Base-by-base conservation (phyloP, 2,113 vertebrate genomes). In the Pogona vitticeps region DNA sequence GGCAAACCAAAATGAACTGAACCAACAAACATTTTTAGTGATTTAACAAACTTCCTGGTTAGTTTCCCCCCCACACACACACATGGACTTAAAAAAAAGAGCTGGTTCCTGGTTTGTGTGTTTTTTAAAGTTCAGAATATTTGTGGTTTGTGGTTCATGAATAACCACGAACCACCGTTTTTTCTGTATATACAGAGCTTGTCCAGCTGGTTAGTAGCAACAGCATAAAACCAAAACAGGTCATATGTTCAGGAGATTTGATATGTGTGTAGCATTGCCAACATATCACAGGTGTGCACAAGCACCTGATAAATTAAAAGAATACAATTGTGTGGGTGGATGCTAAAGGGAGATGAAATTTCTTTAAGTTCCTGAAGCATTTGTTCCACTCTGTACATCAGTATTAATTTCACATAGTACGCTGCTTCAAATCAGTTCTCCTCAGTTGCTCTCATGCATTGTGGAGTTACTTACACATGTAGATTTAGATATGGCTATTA, bases 321-420 rank as follows among this genome's bases (percentile, higher is more conserved):
- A 92, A 91, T 79, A 86, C 91, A 93, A 90, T 94, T 89, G 83
- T 36, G 88, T 90, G 76, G 89, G 89, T 90, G 86, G 88, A 26
- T 81, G 85, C 87, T 79, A 63, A 65, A 67, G 90, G 59, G 88
- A 92, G 91, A 91, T 0, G 0, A 18, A 71, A 67, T 84, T 94
- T 91, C 89, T 91, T 78, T 85, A 92, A 94, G 88, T 87, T 94
- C 86, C n/a, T 3, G 46, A 88, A 61, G 67, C 87, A 90, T 89
- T 94, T 56, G 89, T 92, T 93, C 86, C 84, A 46, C 46, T 70
- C 10, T 65, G 28, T 88, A 46, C 80, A 91, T 90, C 90, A 92
- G 84, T 63, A 90, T 88, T 75, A 83, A 82, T 87, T 91, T 93
- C 88, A 81, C 23, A 85, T 0, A 61, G 15, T 87, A 85, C 80